Evolutionary conservation across 1,140 invertebrate genomes (phyloP).

Genomic region (Cyphomyrmex costatus): DNA sequence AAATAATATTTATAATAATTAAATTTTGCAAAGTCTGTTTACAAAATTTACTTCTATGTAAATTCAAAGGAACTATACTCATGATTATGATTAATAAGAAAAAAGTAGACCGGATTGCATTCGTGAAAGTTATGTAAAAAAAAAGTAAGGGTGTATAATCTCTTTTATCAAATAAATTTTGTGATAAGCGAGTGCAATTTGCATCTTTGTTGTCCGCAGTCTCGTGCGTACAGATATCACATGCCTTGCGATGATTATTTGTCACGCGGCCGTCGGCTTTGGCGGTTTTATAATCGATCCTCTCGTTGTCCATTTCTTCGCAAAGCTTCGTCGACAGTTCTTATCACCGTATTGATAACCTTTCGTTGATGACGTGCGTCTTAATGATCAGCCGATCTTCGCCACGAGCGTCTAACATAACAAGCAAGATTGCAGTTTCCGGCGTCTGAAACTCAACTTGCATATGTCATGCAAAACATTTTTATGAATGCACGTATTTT

Average conservation of each 20-base stretch:
- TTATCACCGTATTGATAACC: slow-evolving; percentile 50
- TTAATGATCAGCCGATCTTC: slow-evolving; percentile 27
- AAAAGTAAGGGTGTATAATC: background rate
- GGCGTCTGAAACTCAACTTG: slow-evolving; percentile 40
- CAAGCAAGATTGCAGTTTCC: slow-evolving; percentile 15
- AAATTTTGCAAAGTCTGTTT: background rate
- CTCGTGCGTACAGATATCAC: slow-evolving; percentile 56
- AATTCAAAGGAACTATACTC: background rate
- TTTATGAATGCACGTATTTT: background rate
- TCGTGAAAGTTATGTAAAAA: background rate
- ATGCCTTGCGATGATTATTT: slow-evolving; percentile 66
- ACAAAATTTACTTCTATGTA: background rate
- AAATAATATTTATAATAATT: slow-evolving; percentile 4
- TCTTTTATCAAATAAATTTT: slow-evolving; percentile 19
- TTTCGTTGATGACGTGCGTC: slow-evolving; percentile 24
- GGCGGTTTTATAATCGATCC: slow-evolving; percentile 35
- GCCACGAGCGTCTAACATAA: slow-evolving; percentile 8
- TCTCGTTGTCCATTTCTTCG: slow-evolving; percentile 64
- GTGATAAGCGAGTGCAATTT: background rate
- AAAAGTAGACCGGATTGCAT: background rate
- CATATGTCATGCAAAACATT: slow-evolving; percentile 1
- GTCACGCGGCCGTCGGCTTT: slow-evolving; percentile 50
- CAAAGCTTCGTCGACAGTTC: slow-evolving; percentile 32
- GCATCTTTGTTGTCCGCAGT: slow-evolving; percentile 12
- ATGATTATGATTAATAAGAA: background rate